Conservation (phyloP, 2,797 vertebrate species). For the Chrysocyon brachyurus region DNA sequence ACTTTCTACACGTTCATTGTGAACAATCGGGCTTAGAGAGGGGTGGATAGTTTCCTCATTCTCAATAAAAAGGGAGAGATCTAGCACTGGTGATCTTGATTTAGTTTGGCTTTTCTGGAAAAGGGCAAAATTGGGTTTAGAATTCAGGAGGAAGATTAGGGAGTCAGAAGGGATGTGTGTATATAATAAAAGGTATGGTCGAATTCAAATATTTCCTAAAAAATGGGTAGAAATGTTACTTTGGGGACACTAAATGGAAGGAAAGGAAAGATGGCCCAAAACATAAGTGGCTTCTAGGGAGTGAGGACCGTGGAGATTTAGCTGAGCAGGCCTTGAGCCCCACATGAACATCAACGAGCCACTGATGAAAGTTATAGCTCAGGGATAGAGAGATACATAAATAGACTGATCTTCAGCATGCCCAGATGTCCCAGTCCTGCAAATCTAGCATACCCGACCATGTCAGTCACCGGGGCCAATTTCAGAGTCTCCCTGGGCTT, state of each 20-base stretch:
- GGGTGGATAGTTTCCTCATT: background rate
- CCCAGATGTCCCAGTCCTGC: background rate
- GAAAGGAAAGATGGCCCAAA: slow-evolving; percentile 26
- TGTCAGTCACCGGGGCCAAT: background rate
- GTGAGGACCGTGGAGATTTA: background rate
- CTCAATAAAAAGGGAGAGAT: slow-evolving; percentile 1
- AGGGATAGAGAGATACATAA: slow-evolving; percentile 30
- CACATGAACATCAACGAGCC: background rate
- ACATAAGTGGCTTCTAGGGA: background rate
- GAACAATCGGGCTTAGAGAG: slow-evolving; percentile 14
- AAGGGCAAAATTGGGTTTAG: slow-evolving; percentile 54
- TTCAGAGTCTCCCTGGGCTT: background rate
- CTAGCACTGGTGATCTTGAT: slow-evolving; percentile 29
- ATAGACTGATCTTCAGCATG: background rate
- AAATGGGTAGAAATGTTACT: slow-evolving; percentile 23
- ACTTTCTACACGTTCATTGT: background rate
- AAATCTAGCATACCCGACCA: background rate
- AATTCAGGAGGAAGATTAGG: slow-evolving; percentile 29
- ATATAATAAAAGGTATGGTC: background rate
- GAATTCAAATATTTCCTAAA: slow-evolving; percentile 53
- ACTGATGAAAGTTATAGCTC: background rate
- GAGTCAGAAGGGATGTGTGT: background rate
- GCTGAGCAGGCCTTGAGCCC: background rate
- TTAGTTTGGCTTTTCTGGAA: slow-evolving; percentile 23
- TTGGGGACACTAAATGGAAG: background rate